A percentile compares a stretch with the other conserved stretches of the same genome.
phyloP scores from a whole-genome alignment of 2,797 vertebrate genomes.

The Podarcis lilfordi region DNA sequence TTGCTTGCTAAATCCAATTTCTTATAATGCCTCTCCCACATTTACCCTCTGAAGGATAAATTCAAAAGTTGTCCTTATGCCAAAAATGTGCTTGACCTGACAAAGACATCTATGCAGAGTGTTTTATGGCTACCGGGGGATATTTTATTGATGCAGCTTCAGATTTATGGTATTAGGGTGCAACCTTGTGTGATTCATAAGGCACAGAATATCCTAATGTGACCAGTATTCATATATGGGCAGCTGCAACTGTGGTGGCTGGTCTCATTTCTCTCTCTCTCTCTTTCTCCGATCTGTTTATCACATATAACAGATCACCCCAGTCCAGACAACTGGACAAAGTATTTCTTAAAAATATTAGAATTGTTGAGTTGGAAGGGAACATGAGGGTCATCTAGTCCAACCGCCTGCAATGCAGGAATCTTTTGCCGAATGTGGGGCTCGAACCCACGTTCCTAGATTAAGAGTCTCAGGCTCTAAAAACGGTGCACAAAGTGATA shows the following conservation, averaged over 20 bases:
- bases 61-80: neutral
- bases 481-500: no score
- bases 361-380: no score
- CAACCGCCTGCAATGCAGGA: no score
- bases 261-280: neutral
- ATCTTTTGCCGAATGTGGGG: no score
- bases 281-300: neutral
- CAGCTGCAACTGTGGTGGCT: neutral
- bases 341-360: neutral
- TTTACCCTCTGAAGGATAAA: neutral
- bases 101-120: neutral
- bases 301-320: neutral
- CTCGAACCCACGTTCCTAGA: no score
- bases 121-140: neutral
- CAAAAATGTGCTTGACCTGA: neutral
- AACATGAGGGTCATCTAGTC: no score
- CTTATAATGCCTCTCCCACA: neutral
- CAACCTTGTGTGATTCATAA: neutral
- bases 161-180: neutral
- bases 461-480: no score
- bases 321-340: neutral
- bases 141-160: conserved; percentile 12
- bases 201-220: neutral
- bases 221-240: neutral
- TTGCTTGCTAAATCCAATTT: conserved; percentile 56